These are phyloP conservation scores for Drosophila paucipuncta DNA, from an alignment of 2,888 invertebrate genomes.

Conservation along the genomic window DNA sequence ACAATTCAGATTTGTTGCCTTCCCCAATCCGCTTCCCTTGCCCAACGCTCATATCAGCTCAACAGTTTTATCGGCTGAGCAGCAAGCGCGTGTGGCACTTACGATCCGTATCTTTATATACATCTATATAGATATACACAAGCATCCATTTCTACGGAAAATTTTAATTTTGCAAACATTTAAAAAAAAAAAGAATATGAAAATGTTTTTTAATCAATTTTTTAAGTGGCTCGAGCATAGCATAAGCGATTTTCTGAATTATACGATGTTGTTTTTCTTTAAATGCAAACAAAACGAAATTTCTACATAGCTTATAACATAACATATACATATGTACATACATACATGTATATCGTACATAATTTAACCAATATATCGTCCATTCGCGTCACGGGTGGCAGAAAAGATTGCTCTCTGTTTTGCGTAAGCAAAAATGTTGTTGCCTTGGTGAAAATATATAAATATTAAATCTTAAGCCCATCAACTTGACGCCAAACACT, in stretches of 20 bases:
- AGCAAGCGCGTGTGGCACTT: slow-evolving; percentile 62
- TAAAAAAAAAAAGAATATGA: slow-evolving; percentile 3
- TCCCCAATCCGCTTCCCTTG: neutral
- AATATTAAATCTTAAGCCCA: slow-evolving; percentile 74
- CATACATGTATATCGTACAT: slow-evolving; percentile 10
- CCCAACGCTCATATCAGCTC: neutral
- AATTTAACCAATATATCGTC: slow-evolving; percentile 42
- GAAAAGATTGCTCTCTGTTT: slow-evolving; percentile 56
- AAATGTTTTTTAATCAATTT: slow-evolving; percentile 40
- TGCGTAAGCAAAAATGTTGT: slow-evolving; percentile 67
- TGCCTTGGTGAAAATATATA: slow-evolving; percentile 70
- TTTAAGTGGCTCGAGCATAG: slow-evolving; percentile 20
- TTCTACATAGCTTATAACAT: neutral
- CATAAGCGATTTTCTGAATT: slow-evolving; percentile 21
- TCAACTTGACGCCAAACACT: slow-evolving; percentile 53
- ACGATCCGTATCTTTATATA: slow-evolving; percentile 10
- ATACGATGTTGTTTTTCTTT: slow-evolving; percentile 10
- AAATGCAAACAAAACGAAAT: slow-evolving; percentile 31
- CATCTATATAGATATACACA: slow-evolving; percentile 10
- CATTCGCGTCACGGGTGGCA: slow-evolving; percentile 60
- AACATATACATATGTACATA: slow-evolving; percentile 7
- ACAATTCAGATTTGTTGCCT: slow-evolving; percentile 15
- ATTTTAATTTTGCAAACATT: slow-evolving; percentile 30
- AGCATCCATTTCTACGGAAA: slow-evolving; percentile 30
- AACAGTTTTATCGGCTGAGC: slow-evolving; percentile 52